These are phyloP conservation scores for Syngnathus scovelli DNA, from an alignment of 2,113 vertebrate species.

Conservation along the genomic window DNA sequence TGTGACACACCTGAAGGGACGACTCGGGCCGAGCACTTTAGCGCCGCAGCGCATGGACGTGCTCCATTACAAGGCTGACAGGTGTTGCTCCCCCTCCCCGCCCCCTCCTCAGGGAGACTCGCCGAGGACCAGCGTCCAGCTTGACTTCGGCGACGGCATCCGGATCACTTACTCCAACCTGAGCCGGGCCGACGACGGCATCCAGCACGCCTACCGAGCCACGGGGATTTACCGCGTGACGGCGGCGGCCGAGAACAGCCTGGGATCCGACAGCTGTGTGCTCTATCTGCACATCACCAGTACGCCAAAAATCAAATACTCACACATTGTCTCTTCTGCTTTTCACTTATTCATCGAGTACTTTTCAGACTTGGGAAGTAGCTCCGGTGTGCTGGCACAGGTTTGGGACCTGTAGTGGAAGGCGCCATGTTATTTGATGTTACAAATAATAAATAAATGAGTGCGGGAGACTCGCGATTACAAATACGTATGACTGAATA, in stretches of 20 bases:
- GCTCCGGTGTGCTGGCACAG: too few species aligned
- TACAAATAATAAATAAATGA: not conserved
- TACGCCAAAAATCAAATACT: conserved; percentile 75
- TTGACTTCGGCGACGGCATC: conserved; percentile 92
- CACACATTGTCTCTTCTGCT: conserved; percentile 37
- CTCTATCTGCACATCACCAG: conserved; percentile 91
- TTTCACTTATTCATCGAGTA: not conserved
- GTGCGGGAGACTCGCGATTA: not conserved
- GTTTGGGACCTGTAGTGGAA: not conserved
- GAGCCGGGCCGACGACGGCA: conserved; percentile 85
- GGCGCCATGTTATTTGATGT: not conserved
- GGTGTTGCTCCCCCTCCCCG: conserved; percentile 33
- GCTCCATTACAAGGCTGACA: conserved; percentile 43
- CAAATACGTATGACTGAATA: not conserved
- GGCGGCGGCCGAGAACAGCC: conserved; percentile 82
- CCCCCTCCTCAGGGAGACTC: conserved; percentile 77
- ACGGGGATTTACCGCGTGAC: conserved; percentile 89
- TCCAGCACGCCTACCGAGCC: conserved; percentile 81
- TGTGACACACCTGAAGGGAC: conserved; percentile 37
- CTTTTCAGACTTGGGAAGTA: not conserved
- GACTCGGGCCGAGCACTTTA: conserved; percentile 40
- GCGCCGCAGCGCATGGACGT: conserved; percentile 20
- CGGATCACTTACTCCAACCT: conserved; percentile 91
- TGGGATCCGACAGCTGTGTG: conserved; percentile 81
- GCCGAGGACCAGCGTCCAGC: conserved; percentile 84